Evolutionary conservation across 2,113 vertebrate species (phyloP).

Genomic region (Falcunculus frontatus): DNA sequence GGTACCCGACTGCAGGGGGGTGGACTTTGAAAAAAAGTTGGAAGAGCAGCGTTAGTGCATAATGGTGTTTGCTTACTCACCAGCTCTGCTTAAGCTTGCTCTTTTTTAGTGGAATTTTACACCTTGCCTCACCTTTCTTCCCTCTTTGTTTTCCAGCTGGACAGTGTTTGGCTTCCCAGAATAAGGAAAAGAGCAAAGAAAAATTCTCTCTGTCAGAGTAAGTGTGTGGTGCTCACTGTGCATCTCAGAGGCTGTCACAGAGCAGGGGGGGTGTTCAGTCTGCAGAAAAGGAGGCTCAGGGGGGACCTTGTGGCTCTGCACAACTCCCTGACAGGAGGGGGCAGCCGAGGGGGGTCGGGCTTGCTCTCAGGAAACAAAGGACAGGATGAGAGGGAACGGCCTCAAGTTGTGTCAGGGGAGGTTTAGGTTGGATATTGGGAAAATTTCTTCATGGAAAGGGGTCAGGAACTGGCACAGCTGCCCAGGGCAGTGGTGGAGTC

Average conservation of each 20-base stretch:
- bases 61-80: not conserved
- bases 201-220: conserved; percentile 75
- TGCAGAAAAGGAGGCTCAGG: not conserved
- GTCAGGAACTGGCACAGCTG: not conserved
- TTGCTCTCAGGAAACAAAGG: not conserved
- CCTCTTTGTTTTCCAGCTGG: conserved; percentile 69
- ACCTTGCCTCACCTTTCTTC: not conserved
- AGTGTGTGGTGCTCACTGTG: conserved; percentile 35
- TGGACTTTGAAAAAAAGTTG: rapidly evolving
- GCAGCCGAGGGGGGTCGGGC: rapidly evolving
- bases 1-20: conserved; percentile 54
- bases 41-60: not conserved
- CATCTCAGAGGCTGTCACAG: not conserved
- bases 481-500: not conserved
- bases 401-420: rapidly evolving
- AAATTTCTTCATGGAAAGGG: not conserved
- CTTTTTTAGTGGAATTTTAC: not conserved
- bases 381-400: rapidly evolving
- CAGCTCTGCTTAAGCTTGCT: not conserved
- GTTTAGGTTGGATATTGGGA: not conserved
- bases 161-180: conserved; percentile 70
- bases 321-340: not conserved
- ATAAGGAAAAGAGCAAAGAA: conserved; percentile 25
- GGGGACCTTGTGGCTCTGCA: not conserved
- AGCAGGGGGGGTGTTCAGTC: rapidly evolving